These are phyloP conservation scores for Apamea monoglypha DNA, from an alignment of 2,888 invertebrate genomes.

Conservation along the genomic window DNA sequence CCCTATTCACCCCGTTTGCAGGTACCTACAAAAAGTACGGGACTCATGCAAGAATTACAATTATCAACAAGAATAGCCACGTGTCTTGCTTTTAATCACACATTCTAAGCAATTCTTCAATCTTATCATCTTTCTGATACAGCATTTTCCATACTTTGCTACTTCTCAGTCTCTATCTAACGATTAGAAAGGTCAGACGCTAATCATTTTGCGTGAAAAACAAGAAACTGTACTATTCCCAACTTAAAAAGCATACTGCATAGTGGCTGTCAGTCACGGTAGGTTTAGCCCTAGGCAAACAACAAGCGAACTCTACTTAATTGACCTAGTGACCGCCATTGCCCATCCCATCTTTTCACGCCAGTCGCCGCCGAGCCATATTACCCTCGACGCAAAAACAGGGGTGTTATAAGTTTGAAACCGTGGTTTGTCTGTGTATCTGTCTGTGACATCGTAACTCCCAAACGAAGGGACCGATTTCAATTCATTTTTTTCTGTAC, in stretches of 20 bases:
- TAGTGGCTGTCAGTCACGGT: no score
- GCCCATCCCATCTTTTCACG: not conserved
- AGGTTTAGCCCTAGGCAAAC: not conserved
- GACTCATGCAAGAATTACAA: not conserved
- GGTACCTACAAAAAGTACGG: no score
- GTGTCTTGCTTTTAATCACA: not conserved
- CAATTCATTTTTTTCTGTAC: not conserved
- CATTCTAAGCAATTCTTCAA: not conserved
- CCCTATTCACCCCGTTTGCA: no score
- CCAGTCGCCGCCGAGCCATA: not conserved
- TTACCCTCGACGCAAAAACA: not conserved
- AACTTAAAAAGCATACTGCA: not conserved
- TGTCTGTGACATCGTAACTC: not conserved
- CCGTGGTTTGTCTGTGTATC: not conserved
- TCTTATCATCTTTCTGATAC: conserved; percentile 2
- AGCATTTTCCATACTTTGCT: conserved; percentile 27
- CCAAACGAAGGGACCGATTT: not conserved
- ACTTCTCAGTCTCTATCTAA: not conserved
- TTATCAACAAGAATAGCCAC: not conserved
- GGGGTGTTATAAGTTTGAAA: not conserved
- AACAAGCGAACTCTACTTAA: not conserved
- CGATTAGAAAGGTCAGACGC: conserved; percentile 9
- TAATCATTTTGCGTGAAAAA: not conserved
- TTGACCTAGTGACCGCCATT: not conserved
- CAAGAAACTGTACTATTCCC: not conserved